These are phyloP conservation scores for Holcopasites calliopsidis DNA, from an alignment of 1,140 invertebrate species.

Conservation along the genomic window DNA sequence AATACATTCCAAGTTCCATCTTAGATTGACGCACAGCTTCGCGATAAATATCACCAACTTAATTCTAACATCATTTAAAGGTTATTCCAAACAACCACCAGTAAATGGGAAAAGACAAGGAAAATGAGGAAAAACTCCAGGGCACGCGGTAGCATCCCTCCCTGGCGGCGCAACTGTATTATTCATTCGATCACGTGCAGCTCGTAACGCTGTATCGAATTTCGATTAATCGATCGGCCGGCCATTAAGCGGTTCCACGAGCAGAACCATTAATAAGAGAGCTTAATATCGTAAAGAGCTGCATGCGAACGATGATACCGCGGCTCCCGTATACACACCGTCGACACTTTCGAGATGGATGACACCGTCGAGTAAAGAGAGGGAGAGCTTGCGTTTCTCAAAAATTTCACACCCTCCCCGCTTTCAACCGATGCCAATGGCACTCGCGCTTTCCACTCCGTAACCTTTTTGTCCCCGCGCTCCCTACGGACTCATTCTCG, in stretches of 20 bases:
- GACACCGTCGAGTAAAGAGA: conserved; percentile 49
- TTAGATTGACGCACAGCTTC: too few species aligned
- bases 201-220: conserved; percentile 71
- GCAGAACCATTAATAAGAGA: conserved; percentile 75
- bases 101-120: too few species aligned
- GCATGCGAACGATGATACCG: conserved; percentile 34
- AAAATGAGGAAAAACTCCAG: not conserved
- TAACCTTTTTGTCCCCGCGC: conserved; percentile 36
- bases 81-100: too few species aligned
- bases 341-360: conserved; percentile 61
- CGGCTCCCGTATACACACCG: conserved; percentile 27
- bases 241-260: conserved; percentile 62
- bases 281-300: conserved; percentile 73
- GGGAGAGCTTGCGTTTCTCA: conserved; percentile 56
- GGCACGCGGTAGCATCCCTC: not conserved
- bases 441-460: not conserved
- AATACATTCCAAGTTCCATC: too few species aligned
- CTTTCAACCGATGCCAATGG: not conserved
- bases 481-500: conserved; percentile 47
- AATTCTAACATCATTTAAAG: too few species aligned
- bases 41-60: too few species aligned
- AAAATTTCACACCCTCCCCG: conserved; percentile 35
- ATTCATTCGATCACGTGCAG: conserved; percentile 42
- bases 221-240: conserved; percentile 76
- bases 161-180: conserved; percentile 25